Base-by-base conservation (phyloP, 2,888 invertebrate species). In the Endomychus coccineus region DNA sequence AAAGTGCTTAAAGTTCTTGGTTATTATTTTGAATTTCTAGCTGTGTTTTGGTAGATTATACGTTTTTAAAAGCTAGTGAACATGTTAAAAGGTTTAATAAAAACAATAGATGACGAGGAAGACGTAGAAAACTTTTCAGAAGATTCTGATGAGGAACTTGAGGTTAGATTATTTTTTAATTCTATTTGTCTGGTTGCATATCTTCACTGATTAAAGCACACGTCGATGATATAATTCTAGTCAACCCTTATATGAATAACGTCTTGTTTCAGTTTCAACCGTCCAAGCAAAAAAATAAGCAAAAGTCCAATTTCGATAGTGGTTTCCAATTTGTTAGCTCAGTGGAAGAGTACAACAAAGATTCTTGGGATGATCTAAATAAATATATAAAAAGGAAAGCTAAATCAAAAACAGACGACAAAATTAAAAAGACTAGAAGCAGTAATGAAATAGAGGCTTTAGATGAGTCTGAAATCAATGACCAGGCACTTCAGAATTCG, bases 81-180 rank as follows among this genome's bases (percentile, higher is more conserved):
- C n/a, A n/a, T n/a, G n/a, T n/a, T n/a, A n/a, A n/a, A n/a, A n/a
- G n/a, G n/a, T n/a, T n/a, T n/a, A n/a, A 82, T 91, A 36, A 77
- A 78, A 66, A 91, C 91, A 0, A 91, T 92, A 40, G 74, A 78
- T 22, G 90, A 90, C 42, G 83, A 83, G 46, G 82, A 85, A 35
- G 83, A 85, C 58, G 80, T 91, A 1, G 78, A 83, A 50, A 71
- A 87, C 68, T 80, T 76, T 45, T 86, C 86, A 0, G 83, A 84
- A 54, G 79, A 82, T 61, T 87, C 87, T 0, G 86, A 87, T 55
- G 77, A 74, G 39, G 88, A 88, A 73, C 67, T 82, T 14, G 85
- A 86, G 64, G 88, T 87, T 64, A 58, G 65, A 52, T 34, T 44
- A 33, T 32, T 24, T 36, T 34, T 31, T 12, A 39, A n/a, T 31